These are phyloP conservation scores for Orchestia grillus DNA, from an alignment of 1,140 invertebrate genomes.

Conservation along the genomic window DNA sequence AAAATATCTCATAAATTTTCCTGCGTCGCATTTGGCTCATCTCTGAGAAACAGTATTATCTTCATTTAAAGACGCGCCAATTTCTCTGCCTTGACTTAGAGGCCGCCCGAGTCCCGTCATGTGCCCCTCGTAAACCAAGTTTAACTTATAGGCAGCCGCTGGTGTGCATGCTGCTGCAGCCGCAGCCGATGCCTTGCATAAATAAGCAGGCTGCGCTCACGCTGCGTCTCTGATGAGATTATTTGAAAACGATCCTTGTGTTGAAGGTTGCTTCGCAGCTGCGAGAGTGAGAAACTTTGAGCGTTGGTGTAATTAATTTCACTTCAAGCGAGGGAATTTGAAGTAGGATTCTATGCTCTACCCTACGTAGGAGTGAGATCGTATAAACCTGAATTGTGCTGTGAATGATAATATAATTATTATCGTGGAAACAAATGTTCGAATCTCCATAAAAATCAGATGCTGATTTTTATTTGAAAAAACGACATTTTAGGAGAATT, in stretches of 20 bases:
- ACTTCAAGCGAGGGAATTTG: background rate
- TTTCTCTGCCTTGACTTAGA: background rate
- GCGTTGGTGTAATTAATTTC: background rate
- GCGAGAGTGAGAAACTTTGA: background rate
- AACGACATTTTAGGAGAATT: background rate
- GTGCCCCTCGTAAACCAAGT: background rate
- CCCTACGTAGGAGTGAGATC: background rate
- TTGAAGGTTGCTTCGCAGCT: background rate
- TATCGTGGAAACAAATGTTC: too few species aligned
- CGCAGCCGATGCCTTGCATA: background rate
- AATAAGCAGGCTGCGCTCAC: background rate
- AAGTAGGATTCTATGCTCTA: background rate
- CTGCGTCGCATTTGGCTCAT: background rate
- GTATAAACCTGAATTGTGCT: background rate
- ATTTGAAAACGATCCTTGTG: background rate
- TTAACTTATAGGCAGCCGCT: background rate
- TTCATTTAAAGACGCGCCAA: background rate
- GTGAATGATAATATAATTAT: background rate
- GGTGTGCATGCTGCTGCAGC: background rate
- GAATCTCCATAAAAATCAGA: background rate
- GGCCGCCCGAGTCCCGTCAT: background rate
- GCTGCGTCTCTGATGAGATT: background rate
- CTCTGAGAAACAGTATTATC: background rate
- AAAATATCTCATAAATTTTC: background rate
- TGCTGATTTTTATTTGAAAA: background rate